Conservation (phyloP, 1,140 invertebrate species). For the Apolygus lucorum region DNA sequence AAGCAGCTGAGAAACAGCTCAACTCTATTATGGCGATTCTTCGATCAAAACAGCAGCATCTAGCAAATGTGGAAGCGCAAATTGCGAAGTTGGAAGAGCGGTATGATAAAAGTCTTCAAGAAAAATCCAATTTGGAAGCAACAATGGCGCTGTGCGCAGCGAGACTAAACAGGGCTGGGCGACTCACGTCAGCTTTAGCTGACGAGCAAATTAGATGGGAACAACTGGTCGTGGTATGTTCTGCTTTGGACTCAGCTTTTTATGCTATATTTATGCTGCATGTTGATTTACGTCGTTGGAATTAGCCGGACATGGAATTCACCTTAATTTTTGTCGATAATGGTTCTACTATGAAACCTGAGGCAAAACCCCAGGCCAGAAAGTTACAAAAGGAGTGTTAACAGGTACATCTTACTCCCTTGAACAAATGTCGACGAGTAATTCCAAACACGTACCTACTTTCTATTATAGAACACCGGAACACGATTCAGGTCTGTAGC, state of each 20-base stretch:
- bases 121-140: slow-evolving; percentile 50
- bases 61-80: slow-evolving; percentile 58
- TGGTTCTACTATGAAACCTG: no score
- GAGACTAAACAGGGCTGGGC: slow-evolving; percentile 66
- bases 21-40: slow-evolving; percentile 60
- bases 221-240: slow-evolving; percentile 54
- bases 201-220: slow-evolving; percentile 79
- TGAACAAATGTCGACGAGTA: no score
- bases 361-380: no score
- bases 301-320: no score
- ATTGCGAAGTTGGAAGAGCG: slow-evolving; percentile 58
- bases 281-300: no score
- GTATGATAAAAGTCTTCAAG: slow-evolving; percentile 50
- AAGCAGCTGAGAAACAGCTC: slow-evolving; percentile 38
- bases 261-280: no score
- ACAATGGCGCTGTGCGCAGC: slow-evolving; percentile 65
- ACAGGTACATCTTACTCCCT: no score
- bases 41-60: slow-evolving; percentile 65
- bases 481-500: no score
- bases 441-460: no score
- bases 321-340: no score
- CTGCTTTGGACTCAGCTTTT: background rate
- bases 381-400: no score
- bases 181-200: slow-evolving; percentile 70
- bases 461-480: no score